A percentile compares a stretch with the other conserved stretches of the same genome.
These are phyloP conservation scores for Plutomurus gul DNA, from an alignment of 1,140 invertebrate species.

Conservation along the genomic window DNA sequence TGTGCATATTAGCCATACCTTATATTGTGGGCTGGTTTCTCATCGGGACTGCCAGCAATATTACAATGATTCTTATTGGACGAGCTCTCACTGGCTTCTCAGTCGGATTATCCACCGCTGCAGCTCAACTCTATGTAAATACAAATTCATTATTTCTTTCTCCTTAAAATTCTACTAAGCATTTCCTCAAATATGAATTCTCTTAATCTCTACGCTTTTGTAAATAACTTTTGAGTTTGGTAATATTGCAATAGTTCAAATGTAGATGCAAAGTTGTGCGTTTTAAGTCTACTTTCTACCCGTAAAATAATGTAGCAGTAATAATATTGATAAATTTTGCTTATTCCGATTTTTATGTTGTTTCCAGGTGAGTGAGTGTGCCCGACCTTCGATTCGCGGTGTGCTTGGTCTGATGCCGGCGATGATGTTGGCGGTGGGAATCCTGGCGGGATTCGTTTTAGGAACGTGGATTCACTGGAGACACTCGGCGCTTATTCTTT, in stretches of 20 bases:
- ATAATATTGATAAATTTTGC: too few species aligned
- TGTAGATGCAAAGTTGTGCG: too few species aligned
- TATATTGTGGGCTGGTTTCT: constrained; percentile 67
- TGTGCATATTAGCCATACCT: constrained; percentile 65
- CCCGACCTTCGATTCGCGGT: constrained; percentile 69
- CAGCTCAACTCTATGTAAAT: constrained; percentile 63
- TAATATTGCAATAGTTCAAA: too few species aligned
- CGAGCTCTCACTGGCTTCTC: constrained; percentile 70
- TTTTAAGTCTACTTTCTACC: too few species aligned
- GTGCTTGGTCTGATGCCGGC: constrained; percentile 68
- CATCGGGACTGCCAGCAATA: constrained; percentile 65
- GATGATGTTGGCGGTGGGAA: constrained; percentile 71
- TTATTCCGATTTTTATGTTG: too few species aligned
- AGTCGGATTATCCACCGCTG: constrained; percentile 70
- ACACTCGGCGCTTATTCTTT: constrained; percentile 66
- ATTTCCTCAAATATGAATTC: too few species aligned
- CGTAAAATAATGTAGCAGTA: too few species aligned
- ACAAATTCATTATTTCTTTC: too few species aligned
- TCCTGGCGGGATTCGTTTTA: constrained; percentile 70
- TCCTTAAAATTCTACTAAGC: too few species aligned
- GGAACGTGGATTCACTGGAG: constrained; percentile 69
- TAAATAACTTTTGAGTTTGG: too few species aligned
- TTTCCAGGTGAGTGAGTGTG: constrained; percentile 72
- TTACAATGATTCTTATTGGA: constrained; percentile 66
- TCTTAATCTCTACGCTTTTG: too few species aligned